Percentiles rank a stretch among this genome's conserved stretches.
Conservation (phyloP, 1,140 invertebrate species). For the Condylostylus longicornis region DNA sequence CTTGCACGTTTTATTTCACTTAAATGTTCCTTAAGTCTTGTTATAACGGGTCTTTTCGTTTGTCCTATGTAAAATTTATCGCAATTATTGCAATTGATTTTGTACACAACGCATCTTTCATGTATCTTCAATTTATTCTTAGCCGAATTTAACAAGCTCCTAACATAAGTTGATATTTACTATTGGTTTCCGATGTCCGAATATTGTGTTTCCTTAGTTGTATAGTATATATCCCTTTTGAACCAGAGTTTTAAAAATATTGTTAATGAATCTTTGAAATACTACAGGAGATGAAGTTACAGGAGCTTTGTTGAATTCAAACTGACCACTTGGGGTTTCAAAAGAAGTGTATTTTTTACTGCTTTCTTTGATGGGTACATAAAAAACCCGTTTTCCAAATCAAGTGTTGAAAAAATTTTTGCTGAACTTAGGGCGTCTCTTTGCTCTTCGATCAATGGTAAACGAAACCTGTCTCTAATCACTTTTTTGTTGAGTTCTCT, state of each 20-base stretch:
- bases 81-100: no score
- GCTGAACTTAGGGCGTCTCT: slow-evolving; percentile 10
- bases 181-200: background rate
- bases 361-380: slow-evolving; percentile 1
- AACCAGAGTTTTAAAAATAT: slow-evolving; percentile 3
- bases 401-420: slow-evolving; percentile 15
- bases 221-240: no score
- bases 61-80: no score
- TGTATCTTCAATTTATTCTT: no score
- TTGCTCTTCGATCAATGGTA: slow-evolving; percentile 20
- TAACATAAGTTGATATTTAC: no score
- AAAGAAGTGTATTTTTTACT: slow-evolving; percentile 9
- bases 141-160: no score
- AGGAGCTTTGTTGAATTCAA: slow-evolving; percentile 33
- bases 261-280: slow-evolving; percentile 19
- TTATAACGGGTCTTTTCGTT: no score
- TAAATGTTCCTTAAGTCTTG: no score
- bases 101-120: no score
- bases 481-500: slow-evolving; percentile 12
- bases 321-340: slow-evolving; percentile 4
- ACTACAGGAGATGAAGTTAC: slow-evolving; percentile 15
- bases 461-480: slow-evolving; percentile 14
- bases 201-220: no score
- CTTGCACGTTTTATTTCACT: no score
- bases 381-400: slow-evolving; percentile 14